Percentiles rank a stretch among this genome's conserved stretches.
Evolutionary conservation across 2,888 invertebrate genomes (phyloP).

Genomic region (Idaea straminata): DNA sequence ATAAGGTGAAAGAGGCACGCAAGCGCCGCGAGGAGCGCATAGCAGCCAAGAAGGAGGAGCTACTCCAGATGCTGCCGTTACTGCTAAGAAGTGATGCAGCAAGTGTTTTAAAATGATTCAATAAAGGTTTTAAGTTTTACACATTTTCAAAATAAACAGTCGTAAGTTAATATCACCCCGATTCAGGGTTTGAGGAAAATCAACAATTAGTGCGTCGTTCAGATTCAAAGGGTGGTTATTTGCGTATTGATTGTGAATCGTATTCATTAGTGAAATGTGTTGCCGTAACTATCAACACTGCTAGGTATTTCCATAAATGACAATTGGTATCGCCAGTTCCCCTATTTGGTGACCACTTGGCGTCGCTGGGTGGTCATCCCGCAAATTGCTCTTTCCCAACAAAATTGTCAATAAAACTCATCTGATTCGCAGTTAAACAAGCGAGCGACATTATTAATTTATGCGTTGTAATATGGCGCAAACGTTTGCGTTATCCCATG

Average conservation of each 20-base stretch:
- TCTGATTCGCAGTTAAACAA: conserved; percentile 80
- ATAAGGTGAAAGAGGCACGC: conserved; percentile 97
- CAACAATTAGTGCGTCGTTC: neutral
- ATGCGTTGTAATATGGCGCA: conserved; percentile 79
- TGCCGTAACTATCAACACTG: conserved; percentile 49
- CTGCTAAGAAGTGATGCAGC: conserved; percentile 82
- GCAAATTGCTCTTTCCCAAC: conserved; percentile 79
- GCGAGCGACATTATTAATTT: conserved; percentile 80
- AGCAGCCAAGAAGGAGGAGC: conserved; percentile 95
- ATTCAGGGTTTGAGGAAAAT: neutral
- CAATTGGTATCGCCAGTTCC: conserved; percentile 54
- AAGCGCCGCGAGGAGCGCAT: conserved; percentile 98
- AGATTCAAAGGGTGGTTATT: conserved; percentile 20
- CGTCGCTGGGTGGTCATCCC: conserved; percentile 72
- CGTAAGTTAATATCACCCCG: neutral
- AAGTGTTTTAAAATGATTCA: conserved; percentile 37
- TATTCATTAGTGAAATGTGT: conserved; percentile 34
- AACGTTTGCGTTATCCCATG: conserved; percentile 75
- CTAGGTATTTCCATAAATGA: conserved; percentile 55
- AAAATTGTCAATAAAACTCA: conserved; percentile 81
- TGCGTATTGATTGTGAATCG: conserved; percentile 21
- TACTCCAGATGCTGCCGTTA: conserved; percentile 90
- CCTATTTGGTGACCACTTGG: conserved; percentile 76
- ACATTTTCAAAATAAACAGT: neutral
- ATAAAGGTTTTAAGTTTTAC: conserved; percentile 40